Percentiles rank a stretch among this genome's conserved stretches.
phyloP scores from a whole-genome alignment of 2,888 invertebrate genomes.

The Tetramorium bicarinatum region DNA sequence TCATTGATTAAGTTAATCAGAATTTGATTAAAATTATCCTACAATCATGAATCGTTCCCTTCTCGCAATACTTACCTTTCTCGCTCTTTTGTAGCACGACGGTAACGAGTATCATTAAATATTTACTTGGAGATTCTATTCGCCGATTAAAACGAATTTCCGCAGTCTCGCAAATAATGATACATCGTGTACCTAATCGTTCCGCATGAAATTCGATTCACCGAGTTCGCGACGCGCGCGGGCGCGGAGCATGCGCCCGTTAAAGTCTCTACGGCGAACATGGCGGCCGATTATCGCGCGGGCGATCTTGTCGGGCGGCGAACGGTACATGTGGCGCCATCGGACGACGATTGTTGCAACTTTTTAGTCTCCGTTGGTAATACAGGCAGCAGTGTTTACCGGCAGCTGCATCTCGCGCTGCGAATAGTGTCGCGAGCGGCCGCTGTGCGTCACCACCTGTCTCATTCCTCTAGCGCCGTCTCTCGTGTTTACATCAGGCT shows the following conservation, averaged over 20 bases:
- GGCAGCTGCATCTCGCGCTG: neutral
- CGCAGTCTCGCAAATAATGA: neutral
- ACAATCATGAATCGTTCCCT: neutral
- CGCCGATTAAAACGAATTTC: neutral
- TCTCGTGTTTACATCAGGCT: neutral
- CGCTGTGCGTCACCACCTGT: neutral
- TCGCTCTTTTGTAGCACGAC: neutral
- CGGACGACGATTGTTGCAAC: neutral
- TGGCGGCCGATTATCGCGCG: neutral
- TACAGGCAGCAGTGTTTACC: neutral
- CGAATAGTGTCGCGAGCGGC: neutral
- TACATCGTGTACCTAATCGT: slow-evolving; percentile 55
- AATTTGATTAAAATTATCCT: neutral
- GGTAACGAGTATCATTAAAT: neutral
- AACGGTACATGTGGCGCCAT: neutral
- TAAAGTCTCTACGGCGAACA: slow-evolving; percentile 50
- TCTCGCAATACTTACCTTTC: neutral
- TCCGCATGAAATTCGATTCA: slow-evolving; percentile 77
- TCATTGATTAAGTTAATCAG: neutral
- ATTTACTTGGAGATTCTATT: neutral
- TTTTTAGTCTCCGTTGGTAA: neutral
- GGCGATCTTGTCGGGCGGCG: too few relatives aligned
- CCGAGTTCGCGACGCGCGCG: slow-evolving; percentile 59
- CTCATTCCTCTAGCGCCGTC: neutral
- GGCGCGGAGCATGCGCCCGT: slow-evolving; percentile 44